Base-by-base conservation (phyloP, 2,113 vertebrate genomes). In the Phalacrocorax pelagicus region DNA sequence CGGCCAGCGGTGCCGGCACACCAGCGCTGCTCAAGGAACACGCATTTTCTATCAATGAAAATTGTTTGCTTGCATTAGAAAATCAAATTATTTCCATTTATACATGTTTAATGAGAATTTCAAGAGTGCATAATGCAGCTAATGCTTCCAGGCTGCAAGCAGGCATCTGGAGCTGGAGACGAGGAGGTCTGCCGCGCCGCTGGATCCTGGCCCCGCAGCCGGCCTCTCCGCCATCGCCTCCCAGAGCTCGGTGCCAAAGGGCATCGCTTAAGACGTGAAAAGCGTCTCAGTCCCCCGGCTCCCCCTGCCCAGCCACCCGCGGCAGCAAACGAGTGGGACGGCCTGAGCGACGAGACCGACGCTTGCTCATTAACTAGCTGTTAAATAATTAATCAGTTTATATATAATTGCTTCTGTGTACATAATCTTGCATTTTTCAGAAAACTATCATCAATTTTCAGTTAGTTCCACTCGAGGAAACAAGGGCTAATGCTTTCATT, bases 381-480 rank as follows among this genome's bases (percentile, higher is more conserved):
- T 96, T 98, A 97, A 98, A 98, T 98, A 98, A 98, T 98, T 97
- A 98, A 98, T 98, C 96, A 96, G 97, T 97, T 98, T 96, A 92
- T 92, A 96, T 97, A 96, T 97, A 98, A 98, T 97, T 98, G 97
- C 97, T 94, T 97, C 97, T 98, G 97, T 98, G 97, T 98, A 97
- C 97, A 97, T 95, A 97, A 98, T 97, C 97, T 97, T 54, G 49
- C 97, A 89, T 98, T 97, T 90, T 97, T 97, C 97, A 95, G 91
- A 96, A 97, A 98, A 97, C 97, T 91, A 96, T 97, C 98, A 96
- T 98, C 67, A 78, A 96, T 98, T 98, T 97, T 97, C 97, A 91
- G 97, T 98, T 97, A 98, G 97, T 98, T 98, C 97, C 97, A 98
- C 98, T 98, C 9, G 74, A 97, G 92, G 92, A 97, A 96, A 92